phyloP scores from a whole-genome alignment of 2,888 invertebrate species.

The Ochlodes sylvanus region DNA sequence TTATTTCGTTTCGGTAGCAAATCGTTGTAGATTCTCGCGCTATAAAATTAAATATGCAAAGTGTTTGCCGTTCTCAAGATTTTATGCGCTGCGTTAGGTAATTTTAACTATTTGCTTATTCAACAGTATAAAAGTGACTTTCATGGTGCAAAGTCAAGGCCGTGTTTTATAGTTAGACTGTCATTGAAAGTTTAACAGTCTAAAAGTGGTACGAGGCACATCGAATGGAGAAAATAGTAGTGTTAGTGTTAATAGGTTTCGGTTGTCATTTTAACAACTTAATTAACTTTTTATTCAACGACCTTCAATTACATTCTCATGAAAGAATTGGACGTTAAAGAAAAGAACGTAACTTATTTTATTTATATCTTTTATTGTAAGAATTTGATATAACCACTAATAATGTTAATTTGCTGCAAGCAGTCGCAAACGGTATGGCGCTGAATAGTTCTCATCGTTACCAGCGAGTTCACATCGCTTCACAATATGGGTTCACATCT shows the following conservation, averaged over 20 bases:
- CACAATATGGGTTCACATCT: constrained; percentile 35
- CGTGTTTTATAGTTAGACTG: background rate
- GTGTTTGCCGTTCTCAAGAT: constrained; percentile 19
- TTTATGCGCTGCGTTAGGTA: background rate
- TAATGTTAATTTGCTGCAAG: background rate
- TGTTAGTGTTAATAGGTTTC: background rate
- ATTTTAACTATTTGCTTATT: constrained; percentile 9
- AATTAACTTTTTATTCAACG: constrained; percentile 1
- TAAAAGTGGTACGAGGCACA: background rate
- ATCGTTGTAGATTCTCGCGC: background rate
- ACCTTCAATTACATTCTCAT: constrained; percentile 1
- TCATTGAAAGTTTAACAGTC: background rate
- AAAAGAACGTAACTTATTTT: background rate
- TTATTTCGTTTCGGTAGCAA: constrained; percentile 1
- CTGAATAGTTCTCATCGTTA: constrained; percentile 22
- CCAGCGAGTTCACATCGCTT: constrained; percentile 23
- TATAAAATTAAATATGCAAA: constrained; percentile 22
- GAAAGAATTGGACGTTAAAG: background rate
- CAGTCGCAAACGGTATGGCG: constrained; percentile 43
- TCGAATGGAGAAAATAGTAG: background rate
- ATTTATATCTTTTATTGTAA: background rate
- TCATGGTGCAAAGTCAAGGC: constrained; percentile 8
- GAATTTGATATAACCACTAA: background rate
- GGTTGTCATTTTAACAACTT: background rate
- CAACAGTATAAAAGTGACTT: constrained; percentile 1